Evolutionary conservation across 2,888 invertebrate species (phyloP).

Genomic region (Caradrina clavipalpis): DNA sequence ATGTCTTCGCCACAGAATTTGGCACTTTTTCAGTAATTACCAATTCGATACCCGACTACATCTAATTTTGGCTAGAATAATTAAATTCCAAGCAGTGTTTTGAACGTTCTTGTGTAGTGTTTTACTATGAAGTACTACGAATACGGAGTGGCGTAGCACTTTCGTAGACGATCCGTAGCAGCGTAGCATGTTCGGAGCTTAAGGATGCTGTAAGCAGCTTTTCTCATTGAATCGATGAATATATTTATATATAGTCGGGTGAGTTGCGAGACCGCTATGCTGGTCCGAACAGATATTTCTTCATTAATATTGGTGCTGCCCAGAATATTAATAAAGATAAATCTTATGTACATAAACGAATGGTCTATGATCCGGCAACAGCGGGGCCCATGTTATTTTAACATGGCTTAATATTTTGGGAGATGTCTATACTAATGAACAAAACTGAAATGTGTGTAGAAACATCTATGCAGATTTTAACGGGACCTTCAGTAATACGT

Average conservation of each 20-base stretch:
- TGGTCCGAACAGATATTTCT: neutral
- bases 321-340: neutral
- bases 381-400: no score
- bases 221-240: no score
- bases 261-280: no score
- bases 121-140: slow-evolving; percentile 17
- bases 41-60: slow-evolving; percentile 29
- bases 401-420: no score
- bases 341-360: neutral
- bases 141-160: slow-evolving; percentile 10
- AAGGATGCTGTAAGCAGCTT: neutral
- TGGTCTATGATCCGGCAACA: neutral
- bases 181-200: neutral
- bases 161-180: slow-evolving; percentile 15
- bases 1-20: slow-evolving; percentile 47
- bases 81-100: slow-evolving; percentile 45
- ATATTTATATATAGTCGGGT: no score
- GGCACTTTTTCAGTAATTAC: slow-evolving; percentile 57
- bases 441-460: no score
- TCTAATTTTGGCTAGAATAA: slow-evolving; percentile 47
- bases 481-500: no score
- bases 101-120: slow-evolving; percentile 26
- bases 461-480: no score
- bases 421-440: no score
- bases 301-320: neutral